Evolutionary conservation across 2,888 invertebrate genomes (phyloP).

Genomic region (Oscheius sp.): DNA sequence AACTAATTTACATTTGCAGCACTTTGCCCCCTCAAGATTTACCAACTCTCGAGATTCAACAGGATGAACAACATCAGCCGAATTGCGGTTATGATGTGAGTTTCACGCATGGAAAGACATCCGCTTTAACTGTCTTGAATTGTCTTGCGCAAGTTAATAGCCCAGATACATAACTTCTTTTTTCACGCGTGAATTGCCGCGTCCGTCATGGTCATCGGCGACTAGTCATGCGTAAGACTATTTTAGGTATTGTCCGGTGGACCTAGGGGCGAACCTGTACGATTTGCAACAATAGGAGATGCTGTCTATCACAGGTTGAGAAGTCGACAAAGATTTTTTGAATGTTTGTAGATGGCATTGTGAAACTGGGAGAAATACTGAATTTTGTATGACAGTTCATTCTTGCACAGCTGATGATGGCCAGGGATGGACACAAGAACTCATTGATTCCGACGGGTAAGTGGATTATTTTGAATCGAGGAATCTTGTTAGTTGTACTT

Average conservation of each 20-base stretch:
- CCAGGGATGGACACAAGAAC: slow-evolving; percentile 59
- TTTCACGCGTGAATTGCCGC: slow-evolving; percentile 1
- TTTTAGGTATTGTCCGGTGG: slow-evolving; percentile 49
- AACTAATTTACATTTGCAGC: slow-evolving; percentile 14
- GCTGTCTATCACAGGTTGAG: slow-evolving; percentile 60
- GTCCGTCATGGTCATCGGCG: background rate
- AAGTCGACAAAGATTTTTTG: too few relatives aligned
- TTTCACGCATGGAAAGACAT: background rate
- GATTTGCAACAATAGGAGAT: slow-evolving; percentile 63
- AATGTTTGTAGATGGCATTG: slow-evolving; percentile 49
- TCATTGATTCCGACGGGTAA: slow-evolving; percentile 64
- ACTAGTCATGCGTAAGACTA: background rate
- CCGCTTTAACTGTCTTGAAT: background rate
- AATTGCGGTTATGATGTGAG: slow-evolving; percentile 61
- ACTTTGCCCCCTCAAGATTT: slow-evolving; percentile 51
- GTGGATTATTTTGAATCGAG: background rate
- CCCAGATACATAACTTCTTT: background rate
- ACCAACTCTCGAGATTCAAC: slow-evolving; percentile 36
- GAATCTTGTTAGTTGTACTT: slow-evolving; percentile 50
- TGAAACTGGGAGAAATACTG: slow-evolving; percentile 31
- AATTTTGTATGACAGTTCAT: slow-evolving; percentile 66
- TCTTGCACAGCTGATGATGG: slow-evolving; percentile 66
- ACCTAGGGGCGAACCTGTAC: slow-evolving; percentile 45
- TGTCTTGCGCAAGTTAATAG: too few relatives aligned
- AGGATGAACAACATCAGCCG: slow-evolving; percentile 41